Conservation (phyloP, 2,113 vertebrate species). For the Prolemur simus region DNA sequence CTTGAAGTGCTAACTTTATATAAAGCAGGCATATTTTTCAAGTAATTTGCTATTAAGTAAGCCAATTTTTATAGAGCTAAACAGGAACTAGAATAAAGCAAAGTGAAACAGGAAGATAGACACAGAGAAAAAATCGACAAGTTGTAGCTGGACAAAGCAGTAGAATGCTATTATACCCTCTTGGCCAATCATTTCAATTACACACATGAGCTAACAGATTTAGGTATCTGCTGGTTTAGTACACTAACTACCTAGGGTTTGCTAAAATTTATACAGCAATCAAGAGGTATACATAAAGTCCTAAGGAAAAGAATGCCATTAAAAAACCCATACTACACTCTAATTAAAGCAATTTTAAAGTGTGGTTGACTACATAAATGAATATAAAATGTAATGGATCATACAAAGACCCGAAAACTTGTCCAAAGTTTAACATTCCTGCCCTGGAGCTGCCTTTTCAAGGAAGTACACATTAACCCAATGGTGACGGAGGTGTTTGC, state of each 20-base stretch:
- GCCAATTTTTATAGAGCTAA: background rate
- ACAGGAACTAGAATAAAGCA: background rate
- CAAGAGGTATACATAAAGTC: background rate
- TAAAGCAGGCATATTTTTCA: background rate
- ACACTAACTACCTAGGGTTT: background rate
- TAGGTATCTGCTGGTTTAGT: background rate
- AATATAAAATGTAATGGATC: background rate
- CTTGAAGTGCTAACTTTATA: background rate
- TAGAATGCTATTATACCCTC: no score
- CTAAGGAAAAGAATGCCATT: background rate
- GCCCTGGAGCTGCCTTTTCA: background rate
- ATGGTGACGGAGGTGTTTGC: background rate
- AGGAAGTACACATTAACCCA: background rate
- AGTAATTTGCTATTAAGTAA: background rate
- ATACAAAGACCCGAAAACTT: background rate
- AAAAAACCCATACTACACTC: no score
- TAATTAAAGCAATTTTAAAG: background rate
- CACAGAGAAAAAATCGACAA: no score
- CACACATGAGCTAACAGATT: background rate
- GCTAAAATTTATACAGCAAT: background rate
- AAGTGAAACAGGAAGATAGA: background rate
- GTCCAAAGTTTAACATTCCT: background rate
- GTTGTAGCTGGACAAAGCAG: no score
- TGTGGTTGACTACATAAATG: background rate
- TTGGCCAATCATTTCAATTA: background rate